Conservation (phyloP, 2,113 vertebrate species). For the Hymenochirus boettgeri region DNA sequence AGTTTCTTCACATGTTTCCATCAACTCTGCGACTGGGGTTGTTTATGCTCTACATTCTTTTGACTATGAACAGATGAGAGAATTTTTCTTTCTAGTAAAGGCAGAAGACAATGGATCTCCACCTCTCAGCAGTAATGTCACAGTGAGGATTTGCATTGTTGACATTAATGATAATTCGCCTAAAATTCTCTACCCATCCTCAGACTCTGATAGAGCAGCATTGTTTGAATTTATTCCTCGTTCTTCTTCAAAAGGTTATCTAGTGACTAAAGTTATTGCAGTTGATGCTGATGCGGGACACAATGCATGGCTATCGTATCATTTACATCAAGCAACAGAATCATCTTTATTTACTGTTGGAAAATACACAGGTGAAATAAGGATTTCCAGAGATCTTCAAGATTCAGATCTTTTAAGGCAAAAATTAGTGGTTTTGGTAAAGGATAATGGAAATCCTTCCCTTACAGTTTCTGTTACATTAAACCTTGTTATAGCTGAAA, state of each 20-base stretch:
- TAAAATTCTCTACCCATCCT: slow-evolving; percentile 56
- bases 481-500: slow-evolving; percentile 10
- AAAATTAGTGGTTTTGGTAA: slow-evolving; percentile 30
- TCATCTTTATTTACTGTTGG: slow-evolving; percentile 36
- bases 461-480: slow-evolving; percentile 5
- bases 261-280: slow-evolving; percentile 43
- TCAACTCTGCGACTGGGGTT: slow-evolving; percentile 52
- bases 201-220: slow-evolving; percentile 41
- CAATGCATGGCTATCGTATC: slow-evolving; percentile 55
- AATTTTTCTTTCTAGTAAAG: slow-evolving; percentile 51
- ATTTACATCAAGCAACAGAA: slow-evolving; percentile 46
- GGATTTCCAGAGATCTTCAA: slow-evolving; percentile 24
- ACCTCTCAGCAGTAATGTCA: slow-evolving; percentile 44
- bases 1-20: slow-evolving; percentile 56
- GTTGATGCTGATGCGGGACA: slow-evolving; percentile 40
- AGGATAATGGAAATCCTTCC: slow-evolving; percentile 11
- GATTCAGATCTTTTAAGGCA: slow-evolving; percentile 40
- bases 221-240: slow-evolving; percentile 50
- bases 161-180: slow-evolving; percentile 68
- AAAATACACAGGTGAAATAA: slow-evolving; percentile 41
- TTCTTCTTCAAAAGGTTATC: slow-evolving; percentile 10
- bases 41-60: slow-evolving; percentile 53
- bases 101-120: slow-evolving; percentile 51
- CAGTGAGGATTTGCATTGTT: slow-evolving; percentile 47
- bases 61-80: slow-evolving; percentile 59